Evolutionary conservation across 2,797 vertebrate species (phyloP).

Genomic region (Rhadinocentrus ornatus): DNA sequence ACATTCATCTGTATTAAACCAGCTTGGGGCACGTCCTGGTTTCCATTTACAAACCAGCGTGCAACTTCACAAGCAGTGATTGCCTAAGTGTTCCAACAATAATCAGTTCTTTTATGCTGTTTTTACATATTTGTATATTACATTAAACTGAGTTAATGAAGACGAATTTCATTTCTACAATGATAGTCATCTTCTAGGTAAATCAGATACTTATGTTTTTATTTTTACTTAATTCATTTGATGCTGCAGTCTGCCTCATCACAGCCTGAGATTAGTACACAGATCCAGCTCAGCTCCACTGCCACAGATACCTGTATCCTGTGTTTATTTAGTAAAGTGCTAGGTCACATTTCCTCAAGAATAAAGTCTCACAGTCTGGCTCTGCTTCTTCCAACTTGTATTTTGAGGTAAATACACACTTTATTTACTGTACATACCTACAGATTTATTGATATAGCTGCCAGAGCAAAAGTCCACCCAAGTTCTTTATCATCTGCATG

Average conservation of each 20-base stretch:
- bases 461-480: neutral
- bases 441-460: neutral
- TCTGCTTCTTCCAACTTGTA: conserved; percentile 41
- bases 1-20: conserved; percentile 17
- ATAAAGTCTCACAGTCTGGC: conserved; percentile 52
- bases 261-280: conserved; percentile 31
- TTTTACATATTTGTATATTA: conserved; percentile 29
- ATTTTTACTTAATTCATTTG: conserved; percentile 44
- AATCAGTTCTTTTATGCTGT: conserved; percentile 10
- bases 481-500: neutral
- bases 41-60: conserved; percentile 22
- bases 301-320: conserved; percentile 37
- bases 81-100: conserved; percentile 13
- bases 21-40: neutral
- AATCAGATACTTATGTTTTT: conserved; percentile 22
- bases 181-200: conserved; percentile 27
- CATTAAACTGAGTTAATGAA: conserved; percentile 17
- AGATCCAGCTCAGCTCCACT: conserved; percentile 18
- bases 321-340: conserved; percentile 57
- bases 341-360: conserved; percentile 53
- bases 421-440: conserved; percentile 4
- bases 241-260: conserved; percentile 24
- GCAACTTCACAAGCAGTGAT: conserved; percentile 22
- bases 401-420: conserved; percentile 1
- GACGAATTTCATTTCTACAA: conserved; percentile 13